Evolutionary conservation across 2,888 invertebrate species (phyloP), one percentile per base, ranked within the genome.

Genomic region (Cataglyphis rosenhaueri): DNA sequence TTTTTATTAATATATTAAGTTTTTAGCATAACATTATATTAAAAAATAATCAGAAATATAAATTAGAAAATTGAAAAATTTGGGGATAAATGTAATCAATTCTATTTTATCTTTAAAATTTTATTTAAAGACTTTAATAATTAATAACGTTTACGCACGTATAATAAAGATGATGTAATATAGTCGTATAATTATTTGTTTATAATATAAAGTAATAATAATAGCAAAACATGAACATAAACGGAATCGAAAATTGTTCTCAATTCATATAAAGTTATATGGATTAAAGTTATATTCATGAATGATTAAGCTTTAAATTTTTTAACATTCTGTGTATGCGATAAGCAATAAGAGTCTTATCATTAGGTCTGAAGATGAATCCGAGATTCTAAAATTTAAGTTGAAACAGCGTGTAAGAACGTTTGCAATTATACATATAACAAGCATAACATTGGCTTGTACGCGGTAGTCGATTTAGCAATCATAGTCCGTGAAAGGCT

Each of bases 381-480:
- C 25, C 25, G 29, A 29, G 41, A 29, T 61, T 59, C 5, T 3
- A 41, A 29, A 48, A 59, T 29, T 59, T n/a, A 9, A 61, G 10
- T 41, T 15, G 9, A 32, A 48, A 64, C 15, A 15, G 21, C 10
- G 15, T 74, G 9, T 59, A 41, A 61, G 41, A 61, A 61, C n/a
- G 12, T 38, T 12, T 12, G 55, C 21, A 41, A 66, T 75, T 64
- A 15, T 0, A 25, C 18, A 21, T 48, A 15, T 35, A 52, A 62
- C 35, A 64, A 62, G 55, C 55, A 38, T 55, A 66, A 65, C 12
- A 9, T 65, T 25, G 25, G 55, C 66, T 66, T 66, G 29, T 18
- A 52, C 15, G 76, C 55, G 29, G 38, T 68, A 66, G 55, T 68
- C 66, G 29, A 76, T 68, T 76, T 41, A 76, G 44, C 74, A 21